phyloP scores from a whole-genome alignment of 2,113 vertebrate genomes.

The Leiothrix lutea region DNA sequence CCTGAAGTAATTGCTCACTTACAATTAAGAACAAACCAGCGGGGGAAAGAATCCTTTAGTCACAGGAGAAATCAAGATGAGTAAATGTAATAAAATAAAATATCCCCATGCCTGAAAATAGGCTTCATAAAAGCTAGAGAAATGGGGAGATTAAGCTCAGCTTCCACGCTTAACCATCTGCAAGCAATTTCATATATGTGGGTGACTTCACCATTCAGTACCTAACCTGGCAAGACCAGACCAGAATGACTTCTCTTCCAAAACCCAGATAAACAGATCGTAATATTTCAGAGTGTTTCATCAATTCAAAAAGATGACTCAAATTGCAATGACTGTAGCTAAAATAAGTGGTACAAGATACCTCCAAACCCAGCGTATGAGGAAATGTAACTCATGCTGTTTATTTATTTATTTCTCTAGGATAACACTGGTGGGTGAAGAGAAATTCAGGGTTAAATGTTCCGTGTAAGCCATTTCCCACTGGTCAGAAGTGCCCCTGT shows the following conservation, averaged over 20 bases:
- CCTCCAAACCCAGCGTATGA: neutral
- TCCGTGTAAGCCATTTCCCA: neutral
- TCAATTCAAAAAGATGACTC: neutral
- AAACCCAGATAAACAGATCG: constrained; percentile 37
- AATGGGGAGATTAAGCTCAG: neutral
- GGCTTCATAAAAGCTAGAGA: constrained; percentile 24
- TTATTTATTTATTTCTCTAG: neutral
- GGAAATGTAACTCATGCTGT: neutral
- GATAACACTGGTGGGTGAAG: neutral
- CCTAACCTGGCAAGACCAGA: constrained; percentile 4
- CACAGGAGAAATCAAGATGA: constrained; percentile 54
- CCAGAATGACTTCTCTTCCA: neutral
- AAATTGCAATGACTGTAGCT: neutral
- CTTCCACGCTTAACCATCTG: constrained; percentile 24
- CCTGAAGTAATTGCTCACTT: constrained; percentile 56
- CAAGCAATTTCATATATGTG: constrained; percentile 22
- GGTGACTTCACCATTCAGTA: constrained; percentile 14
- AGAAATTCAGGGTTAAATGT: neutral
- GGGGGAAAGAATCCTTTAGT: constrained; percentile 10
- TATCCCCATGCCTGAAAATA: neutral
- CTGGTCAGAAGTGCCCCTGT: neutral
- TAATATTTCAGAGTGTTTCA: constrained; percentile 35
- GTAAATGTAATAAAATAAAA: constrained; percentile 53
- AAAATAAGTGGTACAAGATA: neutral
- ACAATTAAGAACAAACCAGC: constrained; percentile 50